phyloP scores from a whole-genome alignment of 1,140 invertebrate genomes.

The Dolichoris vasculosae region DNA sequence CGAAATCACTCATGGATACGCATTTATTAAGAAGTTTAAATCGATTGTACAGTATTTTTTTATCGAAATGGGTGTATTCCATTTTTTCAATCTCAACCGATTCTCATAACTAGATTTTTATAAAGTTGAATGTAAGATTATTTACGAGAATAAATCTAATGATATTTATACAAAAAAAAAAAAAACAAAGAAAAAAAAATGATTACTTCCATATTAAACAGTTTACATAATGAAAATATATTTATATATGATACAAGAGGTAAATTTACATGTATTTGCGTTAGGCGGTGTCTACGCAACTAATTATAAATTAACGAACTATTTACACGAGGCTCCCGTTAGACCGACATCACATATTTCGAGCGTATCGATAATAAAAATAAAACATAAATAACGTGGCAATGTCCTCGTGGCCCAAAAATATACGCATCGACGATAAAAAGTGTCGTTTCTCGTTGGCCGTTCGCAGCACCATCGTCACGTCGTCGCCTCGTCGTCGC shows the following conservation, averaged over 20 bases:
- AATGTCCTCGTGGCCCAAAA: neutral
- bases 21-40: slow-evolving; percentile 41
- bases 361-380: neutral
- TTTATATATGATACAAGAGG: slow-evolving; percentile 58
- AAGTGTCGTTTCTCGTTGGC: neutral
- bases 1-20: slow-evolving; percentile 3
- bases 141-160: slow-evolving; percentile 48
- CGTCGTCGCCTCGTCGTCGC: no score
- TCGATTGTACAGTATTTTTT: slow-evolving; percentile 49
- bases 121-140: slow-evolving; percentile 43
- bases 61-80: slow-evolving; percentile 38
- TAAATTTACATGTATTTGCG: slow-evolving; percentile 62
- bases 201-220: neutral
- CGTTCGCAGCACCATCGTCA: no score
- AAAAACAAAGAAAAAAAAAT: neutral
- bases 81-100: slow-evolving; percentile 28
- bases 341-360: slow-evolving; percentile 26
- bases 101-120: slow-evolving; percentile 40
- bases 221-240: slow-evolving; percentile 33
- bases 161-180: slow-evolving; percentile 51
- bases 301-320: slow-evolving; percentile 23
- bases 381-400: neutral
- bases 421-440: neutral
- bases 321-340: slow-evolving; percentile 39
- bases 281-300: slow-evolving; percentile 43